Conservation (phyloP, 1,140 invertebrate species). For the Gerris buenoi region DNA sequence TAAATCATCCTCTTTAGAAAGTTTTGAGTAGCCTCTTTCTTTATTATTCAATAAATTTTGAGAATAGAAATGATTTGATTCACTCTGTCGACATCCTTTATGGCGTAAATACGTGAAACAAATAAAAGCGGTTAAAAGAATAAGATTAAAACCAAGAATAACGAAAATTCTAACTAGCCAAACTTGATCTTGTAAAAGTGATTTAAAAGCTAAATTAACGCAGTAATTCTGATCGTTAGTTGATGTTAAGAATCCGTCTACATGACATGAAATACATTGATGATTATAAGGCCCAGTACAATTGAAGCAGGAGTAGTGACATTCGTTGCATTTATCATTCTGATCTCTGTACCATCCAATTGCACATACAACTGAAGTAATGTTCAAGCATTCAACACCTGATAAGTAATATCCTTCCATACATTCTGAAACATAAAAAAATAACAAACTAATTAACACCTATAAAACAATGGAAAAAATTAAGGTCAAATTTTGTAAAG, state of each 20-base stretch:
- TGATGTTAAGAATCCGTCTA: slow-evolving; percentile 29
- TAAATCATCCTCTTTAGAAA: not conserved
- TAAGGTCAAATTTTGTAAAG: too few relatives aligned
- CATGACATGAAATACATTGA: slow-evolving; percentile 37
- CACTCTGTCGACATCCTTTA: not conserved
- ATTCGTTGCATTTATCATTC: slow-evolving; percentile 28
- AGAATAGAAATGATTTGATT: not conserved
- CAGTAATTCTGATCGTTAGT: slow-evolving; percentile 11
- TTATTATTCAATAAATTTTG: not conserved
- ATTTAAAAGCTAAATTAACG: slow-evolving; percentile 9
- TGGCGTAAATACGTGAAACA: not conserved
- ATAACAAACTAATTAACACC: too few relatives aligned
- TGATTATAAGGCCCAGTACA: slow-evolving; percentile 40
- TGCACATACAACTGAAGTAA: not conserved
- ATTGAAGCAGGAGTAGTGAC: slow-evolving; percentile 41
- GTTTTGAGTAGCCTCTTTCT: not conserved
- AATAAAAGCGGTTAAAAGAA: slow-evolving; percentile 2
- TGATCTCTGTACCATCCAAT: not conserved
- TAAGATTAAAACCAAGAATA: slow-evolving; percentile 8
- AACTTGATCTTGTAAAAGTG: slow-evolving; percentile 6
- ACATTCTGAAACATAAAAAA: slow-evolving; percentile 17
- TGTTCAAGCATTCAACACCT: not conserved
- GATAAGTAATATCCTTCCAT: not conserved
- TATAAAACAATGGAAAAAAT: too few relatives aligned
- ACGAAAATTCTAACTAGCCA: slow-evolving; percentile 13